A percentile compares a stretch with the other conserved stretches of the same genome.
Conservation (phyloP, 2,888 invertebrate species). For the Drosophila sordidapex region DNA sequence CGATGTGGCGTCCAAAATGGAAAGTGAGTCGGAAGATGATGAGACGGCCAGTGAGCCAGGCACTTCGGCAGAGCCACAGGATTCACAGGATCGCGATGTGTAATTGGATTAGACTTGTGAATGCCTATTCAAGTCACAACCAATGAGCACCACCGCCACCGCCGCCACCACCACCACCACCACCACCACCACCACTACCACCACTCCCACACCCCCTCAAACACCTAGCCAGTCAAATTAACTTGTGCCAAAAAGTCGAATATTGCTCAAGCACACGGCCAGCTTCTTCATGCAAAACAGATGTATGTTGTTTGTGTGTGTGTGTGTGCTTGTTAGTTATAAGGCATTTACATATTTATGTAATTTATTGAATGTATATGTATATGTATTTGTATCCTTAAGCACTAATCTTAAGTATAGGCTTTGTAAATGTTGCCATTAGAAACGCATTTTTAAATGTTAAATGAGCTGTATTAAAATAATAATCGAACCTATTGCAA, state of each 20-base stretch:
- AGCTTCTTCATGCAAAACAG: constrained; percentile 28
- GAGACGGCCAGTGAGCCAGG: constrained; percentile 63
- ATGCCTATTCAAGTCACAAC: neutral
- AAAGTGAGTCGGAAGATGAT: constrained; percentile 63
- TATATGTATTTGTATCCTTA: constrained; percentile 45
- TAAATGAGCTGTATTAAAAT: constrained; percentile 50
- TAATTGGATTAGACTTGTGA: constrained; percentile 74
- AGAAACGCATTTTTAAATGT: constrained; percentile 74
- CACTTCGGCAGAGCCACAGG: constrained; percentile 60
- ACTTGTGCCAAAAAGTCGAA: constrained; percentile 82
- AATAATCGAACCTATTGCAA: constrained; percentile 57
- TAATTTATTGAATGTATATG: constrained; percentile 63
- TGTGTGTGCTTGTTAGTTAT: constrained; percentile 57
- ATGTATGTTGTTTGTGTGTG: constrained; percentile 7
- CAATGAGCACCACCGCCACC: constrained; percentile 31
- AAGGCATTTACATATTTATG: constrained; percentile 58
- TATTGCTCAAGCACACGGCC: constrained; percentile 72
- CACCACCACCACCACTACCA: constrained; percentile 3
- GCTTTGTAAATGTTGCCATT: constrained; percentile 80
- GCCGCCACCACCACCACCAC: constrained; percentile 4
- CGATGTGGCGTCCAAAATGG: constrained; percentile 31
- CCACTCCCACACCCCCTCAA: neutral
- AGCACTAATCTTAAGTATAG: constrained; percentile 65
- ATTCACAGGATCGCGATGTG: constrained; percentile 62
- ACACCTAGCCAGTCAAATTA: constrained; percentile 74